A percentile compares a stretch with the other conserved stretches of the same genome.
Evolutionary conservation across 2,888 invertebrate genomes (phyloP).

Genomic region (Phyto melanocephala): DNA sequence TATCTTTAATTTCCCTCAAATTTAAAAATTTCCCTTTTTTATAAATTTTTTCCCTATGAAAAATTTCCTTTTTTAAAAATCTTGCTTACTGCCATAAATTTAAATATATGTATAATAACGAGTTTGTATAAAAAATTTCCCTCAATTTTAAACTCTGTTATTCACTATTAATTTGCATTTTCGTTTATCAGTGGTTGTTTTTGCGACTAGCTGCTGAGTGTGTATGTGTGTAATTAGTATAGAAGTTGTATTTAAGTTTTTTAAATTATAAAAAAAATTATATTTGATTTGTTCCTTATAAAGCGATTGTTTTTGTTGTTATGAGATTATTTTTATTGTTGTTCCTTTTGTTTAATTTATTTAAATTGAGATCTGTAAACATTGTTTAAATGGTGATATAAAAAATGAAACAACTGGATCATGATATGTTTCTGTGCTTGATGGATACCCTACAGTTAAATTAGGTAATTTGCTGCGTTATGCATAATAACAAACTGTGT

Average conservation of each 20-base stretch:
- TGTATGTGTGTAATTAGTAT: background rate
- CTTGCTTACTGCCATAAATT: too few species aligned
- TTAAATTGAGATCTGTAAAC: slow-evolving; percentile 9
- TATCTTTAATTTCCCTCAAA: background rate
- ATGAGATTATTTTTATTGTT: background rate
- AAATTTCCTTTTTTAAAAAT: too few species aligned
- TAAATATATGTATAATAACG: too few species aligned
- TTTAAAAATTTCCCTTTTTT: background rate
- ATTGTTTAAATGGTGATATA: slow-evolving; percentile 32
- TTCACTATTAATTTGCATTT: too few species aligned
- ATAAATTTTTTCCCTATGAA: too few species aligned
- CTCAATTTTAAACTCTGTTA: too few species aligned
- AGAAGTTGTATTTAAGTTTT: background rate
- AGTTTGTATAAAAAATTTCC: too few species aligned
- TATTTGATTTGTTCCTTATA: slow-evolving; percentile 11
- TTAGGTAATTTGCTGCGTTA: too few species aligned
- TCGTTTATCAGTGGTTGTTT: slow-evolving; percentile 28
- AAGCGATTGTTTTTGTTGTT: background rate
- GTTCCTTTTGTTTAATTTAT: background rate
- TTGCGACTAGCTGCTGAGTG: slow-evolving; percentile 35
- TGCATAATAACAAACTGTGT: too few species aligned
- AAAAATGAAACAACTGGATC: slow-evolving; percentile 29
- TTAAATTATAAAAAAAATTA: slow-evolving; percentile 1
- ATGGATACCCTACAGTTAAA: background rate
- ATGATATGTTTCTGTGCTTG: background rate